Evolutionary conservation across 2,888 invertebrate genomes (phyloP).

Genomic region (Caradrina clavipalpis): DNA sequence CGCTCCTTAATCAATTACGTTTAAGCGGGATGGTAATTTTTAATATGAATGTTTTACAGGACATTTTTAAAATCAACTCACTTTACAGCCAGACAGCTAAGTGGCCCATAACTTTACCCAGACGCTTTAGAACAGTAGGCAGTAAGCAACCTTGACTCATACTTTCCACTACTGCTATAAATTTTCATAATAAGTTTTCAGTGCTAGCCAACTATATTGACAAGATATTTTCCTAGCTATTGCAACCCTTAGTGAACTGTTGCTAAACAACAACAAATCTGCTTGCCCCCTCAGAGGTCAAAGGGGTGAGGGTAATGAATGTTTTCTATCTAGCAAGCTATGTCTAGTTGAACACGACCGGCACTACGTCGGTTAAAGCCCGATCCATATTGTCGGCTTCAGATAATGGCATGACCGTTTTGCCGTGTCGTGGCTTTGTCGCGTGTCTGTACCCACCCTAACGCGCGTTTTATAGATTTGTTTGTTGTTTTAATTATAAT

Average conservation of each 20-base stretch:
- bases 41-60: too few species aligned
- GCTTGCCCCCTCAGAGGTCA: constrained; percentile 20
- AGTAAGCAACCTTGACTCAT: too few species aligned
- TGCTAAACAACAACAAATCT: constrained; percentile 31
- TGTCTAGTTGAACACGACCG: constrained; percentile 41
- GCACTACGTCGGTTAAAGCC: constrained; percentile 37
- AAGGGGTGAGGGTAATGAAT: constrained; percentile 41
- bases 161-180: too few species aligned
- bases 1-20: too few species aligned
- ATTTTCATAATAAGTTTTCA: constrained; percentile 4
- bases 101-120: too few species aligned
- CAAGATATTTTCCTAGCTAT: constrained; percentile 4
- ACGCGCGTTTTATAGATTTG: constrained; percentile 20
- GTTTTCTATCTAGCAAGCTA: constrained; percentile 38
- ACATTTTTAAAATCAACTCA: too few species aligned
- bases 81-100: too few species aligned
- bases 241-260: constrained; percentile 27
- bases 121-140: too few species aligned
- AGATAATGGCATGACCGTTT: constrained; percentile 44
- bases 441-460: constrained; percentile 43
- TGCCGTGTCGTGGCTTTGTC: constrained; percentile 39
- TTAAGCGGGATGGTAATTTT: too few species aligned
- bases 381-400: constrained; percentile 49
- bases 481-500: constrained; percentile 37
- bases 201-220: not conserved